A percentile compares a stretch with the other conserved stretches of the same genome.
Conservation (phyloP, 2,797 vertebrate species). For the Malurus splendens region DNA sequence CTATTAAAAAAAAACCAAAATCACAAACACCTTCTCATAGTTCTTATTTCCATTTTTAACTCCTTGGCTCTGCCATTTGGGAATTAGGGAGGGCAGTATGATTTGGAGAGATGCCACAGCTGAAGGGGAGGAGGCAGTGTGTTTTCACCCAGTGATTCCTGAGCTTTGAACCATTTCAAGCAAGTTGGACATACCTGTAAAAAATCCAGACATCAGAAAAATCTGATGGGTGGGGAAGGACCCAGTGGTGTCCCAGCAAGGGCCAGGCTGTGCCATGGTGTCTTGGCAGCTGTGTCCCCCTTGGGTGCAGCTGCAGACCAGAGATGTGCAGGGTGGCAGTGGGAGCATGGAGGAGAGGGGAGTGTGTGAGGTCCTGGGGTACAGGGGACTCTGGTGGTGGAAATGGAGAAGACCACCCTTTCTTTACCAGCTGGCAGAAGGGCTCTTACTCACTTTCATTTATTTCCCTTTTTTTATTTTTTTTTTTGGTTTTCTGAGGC, state of each 20-base stretch:
- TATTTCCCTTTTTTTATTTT: no score
- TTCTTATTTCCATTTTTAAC: not conserved
- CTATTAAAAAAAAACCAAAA: not conserved
- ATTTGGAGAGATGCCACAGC: not conserved
- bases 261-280: not conserved
- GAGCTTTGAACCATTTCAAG: not conserved
- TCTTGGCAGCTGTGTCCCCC: not conserved
- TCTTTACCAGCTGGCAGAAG: not conserved
- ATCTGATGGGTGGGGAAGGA: not conserved
- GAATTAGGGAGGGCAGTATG: not conserved
- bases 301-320: not conserved
- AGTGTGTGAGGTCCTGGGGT: rapidly evolving
- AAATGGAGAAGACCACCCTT: not conserved
- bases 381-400: not conserved
- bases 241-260: not conserved
- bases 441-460: not conserved
- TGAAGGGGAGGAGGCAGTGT: not conserved
- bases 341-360: not conserved
- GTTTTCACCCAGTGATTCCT: not conserved
- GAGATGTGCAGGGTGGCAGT: rapidly evolving
- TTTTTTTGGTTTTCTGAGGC: not conserved
- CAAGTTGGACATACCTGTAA: not conserved
- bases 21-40: not conserved
- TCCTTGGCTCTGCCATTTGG: not conserved
- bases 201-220: not conserved